Evolutionary conservation across 2,797 vertebrate genomes (phyloP), one percentile per base, ranked within the genome.

Genomic region (Channa striata): DNA sequence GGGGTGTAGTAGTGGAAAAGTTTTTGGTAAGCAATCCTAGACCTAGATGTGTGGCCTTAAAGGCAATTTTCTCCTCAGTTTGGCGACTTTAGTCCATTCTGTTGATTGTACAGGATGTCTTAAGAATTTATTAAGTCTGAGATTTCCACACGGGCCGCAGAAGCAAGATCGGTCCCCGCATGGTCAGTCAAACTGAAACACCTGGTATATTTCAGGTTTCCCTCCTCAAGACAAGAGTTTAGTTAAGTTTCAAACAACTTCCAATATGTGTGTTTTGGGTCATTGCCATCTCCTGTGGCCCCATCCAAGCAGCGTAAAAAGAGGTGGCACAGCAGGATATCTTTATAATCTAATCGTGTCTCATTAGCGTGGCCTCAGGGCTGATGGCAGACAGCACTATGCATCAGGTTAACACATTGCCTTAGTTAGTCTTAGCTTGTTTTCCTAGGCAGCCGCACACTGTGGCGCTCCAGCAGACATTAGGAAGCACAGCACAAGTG

Each of bases 371-470:
- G 8, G 79, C 77, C 69, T 68, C 44, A 2, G 58, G 74, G 48
- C 64, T 81, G 67, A 81, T 74, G 59, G 77, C 74, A 78, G 61
- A 43, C 44, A 11, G 60, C 73, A 57, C 61, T 17, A 16, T 78
- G 77, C 73, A 76, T 74, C 80, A 78, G 72, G 73, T 82, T 84
- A 85, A 51, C 76, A 74, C 62, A 64, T 68, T 50, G 77, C 64
- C 77, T 82, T 65, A 49, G 82, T 83, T 88, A 77, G 85, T 76
- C 21, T 86, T 78, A 63, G 78, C 71, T 80, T 87, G 79, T 89
- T 92, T 90, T 77, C 59, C 57, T 82, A 63, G 83, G 82, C 83
- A 80, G 72, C 66, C 42, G 43, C 49, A 61, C 63, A 48, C 44
- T 53, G 62, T 33, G 46, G 53, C 1, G 33, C 77, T 87, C 76